phyloP scores from a whole-genome alignment of 64 coral and sea anemone genomes.

The Porites australiensis region DNA sequence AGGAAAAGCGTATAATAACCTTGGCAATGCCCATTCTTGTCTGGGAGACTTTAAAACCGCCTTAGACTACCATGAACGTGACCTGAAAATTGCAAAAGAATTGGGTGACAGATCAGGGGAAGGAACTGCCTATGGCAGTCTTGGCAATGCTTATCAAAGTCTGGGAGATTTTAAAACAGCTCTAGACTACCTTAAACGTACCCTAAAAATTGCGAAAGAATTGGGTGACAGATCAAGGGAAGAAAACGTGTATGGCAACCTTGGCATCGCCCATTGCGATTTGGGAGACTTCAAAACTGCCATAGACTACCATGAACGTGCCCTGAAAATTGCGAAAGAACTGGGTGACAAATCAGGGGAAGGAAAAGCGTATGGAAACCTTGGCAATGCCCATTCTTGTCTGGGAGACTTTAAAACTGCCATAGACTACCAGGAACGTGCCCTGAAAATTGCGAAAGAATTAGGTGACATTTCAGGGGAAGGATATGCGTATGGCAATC shows the following conservation, averaged over 20 bases:
- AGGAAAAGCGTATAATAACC: neutral
- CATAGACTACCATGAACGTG: slow-evolving; percentile 1
- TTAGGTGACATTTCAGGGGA: neutral
- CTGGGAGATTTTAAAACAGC: neutral
- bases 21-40: neutral
- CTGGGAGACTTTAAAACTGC: too few relatives aligned
- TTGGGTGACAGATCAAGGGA: neutral
- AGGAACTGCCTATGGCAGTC: neutral
- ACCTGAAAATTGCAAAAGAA: slow-evolving; percentile 4
- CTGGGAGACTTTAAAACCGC: slow-evolving; percentile 11
- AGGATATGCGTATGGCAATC: neutral
- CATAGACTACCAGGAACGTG: too few relatives aligned
- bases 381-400: too few relatives aligned
- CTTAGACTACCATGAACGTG: neutral
- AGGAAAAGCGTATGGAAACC: too few relatives aligned
- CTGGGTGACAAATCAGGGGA: neutral
- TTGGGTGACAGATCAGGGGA: slow-evolving; percentile 12
- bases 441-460: too few relatives aligned
- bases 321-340: neutral
- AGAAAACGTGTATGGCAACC: neutral
- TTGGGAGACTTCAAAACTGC: slow-evolving; percentile 9
- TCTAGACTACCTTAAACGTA: neutral
- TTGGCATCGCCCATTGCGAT: neutral
- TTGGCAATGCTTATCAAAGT: neutral
- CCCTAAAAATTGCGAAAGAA: neutral